Conservation (phyloP, 2,888 invertebrate species). For the Xylocampa areola region DNA sequence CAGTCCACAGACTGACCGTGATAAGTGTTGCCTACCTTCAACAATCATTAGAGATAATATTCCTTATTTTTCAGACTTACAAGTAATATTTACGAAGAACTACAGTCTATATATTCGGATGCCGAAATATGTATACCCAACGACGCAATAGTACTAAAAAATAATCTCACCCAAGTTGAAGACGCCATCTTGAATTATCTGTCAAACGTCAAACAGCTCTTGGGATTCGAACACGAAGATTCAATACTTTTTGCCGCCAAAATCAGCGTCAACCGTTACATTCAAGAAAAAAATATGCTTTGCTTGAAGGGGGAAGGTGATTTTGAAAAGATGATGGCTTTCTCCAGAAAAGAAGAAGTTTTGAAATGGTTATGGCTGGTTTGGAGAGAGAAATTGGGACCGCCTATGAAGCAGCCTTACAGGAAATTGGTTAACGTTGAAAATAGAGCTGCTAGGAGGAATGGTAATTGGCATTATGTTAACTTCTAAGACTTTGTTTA, state of each 20-base stretch:
- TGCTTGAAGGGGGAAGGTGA: constrained; percentile 91
- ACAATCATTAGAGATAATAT: too few relatives aligned
- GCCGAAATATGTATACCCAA: constrained; percentile 88
- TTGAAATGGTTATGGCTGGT: constrained; percentile 91
- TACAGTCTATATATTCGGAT: constrained; percentile 90
- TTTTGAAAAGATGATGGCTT: constrained; percentile 90
- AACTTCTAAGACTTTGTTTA: too few relatives aligned
- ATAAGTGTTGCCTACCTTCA: too few relatives aligned
- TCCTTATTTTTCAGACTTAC: constrained; percentile 79
- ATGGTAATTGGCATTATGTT: constrained; percentile 86
- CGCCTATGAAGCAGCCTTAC: constrained; percentile 88
- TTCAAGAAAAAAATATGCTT: constrained; percentile 48
- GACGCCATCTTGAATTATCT: constrained; percentile 70
- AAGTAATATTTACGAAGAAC: constrained; percentile 82
- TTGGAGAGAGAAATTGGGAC: constrained; percentile 92
- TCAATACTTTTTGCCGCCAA: constrained; percentile 55
- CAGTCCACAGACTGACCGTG: too few relatives aligned
- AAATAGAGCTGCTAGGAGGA: constrained; percentile 91
- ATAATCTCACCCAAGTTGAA: constrained; percentile 69
- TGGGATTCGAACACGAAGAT: constrained; percentile 45
- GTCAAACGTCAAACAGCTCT: constrained; percentile 56
- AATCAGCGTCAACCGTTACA: constrained; percentile 45
- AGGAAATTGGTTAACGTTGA: constrained; percentile 87
- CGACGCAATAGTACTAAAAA: constrained; percentile 46
- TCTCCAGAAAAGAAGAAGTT: constrained; percentile 81